Percentiles rank a stretch among this genome's conserved stretches.
Evolutionary conservation across 2,797 vertebrate genomes (phyloP).

Genomic region (Clamator glandarius): DNA sequence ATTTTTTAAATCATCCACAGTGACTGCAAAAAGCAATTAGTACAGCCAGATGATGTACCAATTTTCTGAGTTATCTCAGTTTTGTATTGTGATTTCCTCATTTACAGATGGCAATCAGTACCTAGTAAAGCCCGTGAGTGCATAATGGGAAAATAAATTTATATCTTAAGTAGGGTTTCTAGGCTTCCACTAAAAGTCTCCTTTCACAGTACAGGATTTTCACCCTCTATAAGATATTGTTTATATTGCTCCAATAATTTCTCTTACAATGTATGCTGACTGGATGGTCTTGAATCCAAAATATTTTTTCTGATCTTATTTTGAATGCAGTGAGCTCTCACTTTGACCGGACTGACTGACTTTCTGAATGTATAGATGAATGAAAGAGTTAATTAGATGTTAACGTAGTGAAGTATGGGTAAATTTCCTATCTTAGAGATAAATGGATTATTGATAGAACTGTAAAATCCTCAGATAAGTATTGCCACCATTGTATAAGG

Average conservation of each 20-base stretch:
- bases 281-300: neutral
- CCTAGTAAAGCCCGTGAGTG: neutral
- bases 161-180: neutral
- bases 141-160: neutral
- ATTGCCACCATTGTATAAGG: neutral
- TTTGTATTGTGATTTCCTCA: neutral
- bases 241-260: neutral
- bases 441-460: neutral
- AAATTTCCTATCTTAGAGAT: neutral
- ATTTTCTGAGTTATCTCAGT: neutral
- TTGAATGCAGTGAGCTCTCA: neutral
- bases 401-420: neutral
- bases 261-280: neutral
- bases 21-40: neutral
- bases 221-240: accelerated
- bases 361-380: neutral
- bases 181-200: neutral
- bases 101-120: neutral
- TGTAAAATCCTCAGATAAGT: neutral
- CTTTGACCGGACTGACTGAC: neutral
- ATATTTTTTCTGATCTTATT: neutral
- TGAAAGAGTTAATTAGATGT: neutral
- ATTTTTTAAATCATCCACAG: neutral
- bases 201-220: neutral
- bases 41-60: neutral